Conservation (phyloP, 1,140 invertebrate genomes). For the Cheumatopsyche charites region DNA sequence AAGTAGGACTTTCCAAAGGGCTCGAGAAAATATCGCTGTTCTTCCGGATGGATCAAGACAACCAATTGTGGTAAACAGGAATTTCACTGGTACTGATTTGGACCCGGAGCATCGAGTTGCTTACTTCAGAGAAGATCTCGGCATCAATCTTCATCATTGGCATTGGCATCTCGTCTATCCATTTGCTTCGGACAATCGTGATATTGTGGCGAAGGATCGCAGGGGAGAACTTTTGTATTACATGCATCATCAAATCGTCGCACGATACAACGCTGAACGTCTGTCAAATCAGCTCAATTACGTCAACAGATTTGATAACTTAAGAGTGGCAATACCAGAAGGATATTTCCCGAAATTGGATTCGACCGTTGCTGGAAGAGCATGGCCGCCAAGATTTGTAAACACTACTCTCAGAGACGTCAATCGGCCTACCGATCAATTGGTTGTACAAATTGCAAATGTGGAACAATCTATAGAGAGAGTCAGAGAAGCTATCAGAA, state of each 20-base stretch:
- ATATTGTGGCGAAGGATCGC: conserved; percentile 71
- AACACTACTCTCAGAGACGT: conserved; percentile 67
- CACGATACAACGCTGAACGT: conserved; percentile 74
- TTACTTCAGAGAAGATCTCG: conserved; percentile 77
- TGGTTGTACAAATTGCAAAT: conserved; percentile 70
- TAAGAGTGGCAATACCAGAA: conserved; percentile 68
- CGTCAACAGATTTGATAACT: conserved; percentile 65
- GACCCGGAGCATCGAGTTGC: conserved; percentile 77
- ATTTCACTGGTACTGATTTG: conserved; percentile 74
- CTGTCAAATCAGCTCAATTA: conserved; percentile 67
- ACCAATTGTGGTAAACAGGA: conserved; percentile 71
- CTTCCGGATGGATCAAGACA: conserved; percentile 66
- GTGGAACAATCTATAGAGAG: conserved; percentile 76
- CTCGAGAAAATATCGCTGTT: conserved; percentile 71
- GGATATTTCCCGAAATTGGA: conserved; percentile 78
- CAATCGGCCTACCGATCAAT: conserved; percentile 69
- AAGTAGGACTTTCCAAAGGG: conserved; percentile 68
- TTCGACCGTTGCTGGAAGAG: conserved; percentile 62
- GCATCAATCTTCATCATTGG: conserved; percentile 82
- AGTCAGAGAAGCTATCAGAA: conserved; percentile 75
- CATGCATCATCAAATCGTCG: conserved; percentile 77
- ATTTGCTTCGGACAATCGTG: conserved; percentile 62
- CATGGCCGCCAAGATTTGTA: conserved; percentile 55
- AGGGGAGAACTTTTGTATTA: conserved; percentile 80
- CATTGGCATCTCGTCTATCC: conserved; percentile 85